Percentiles rank a stretch among this genome's conserved stretches.
Conservation (phyloP, 2,797 vertebrate species). For the Pantherophis vulpinus region DNA sequence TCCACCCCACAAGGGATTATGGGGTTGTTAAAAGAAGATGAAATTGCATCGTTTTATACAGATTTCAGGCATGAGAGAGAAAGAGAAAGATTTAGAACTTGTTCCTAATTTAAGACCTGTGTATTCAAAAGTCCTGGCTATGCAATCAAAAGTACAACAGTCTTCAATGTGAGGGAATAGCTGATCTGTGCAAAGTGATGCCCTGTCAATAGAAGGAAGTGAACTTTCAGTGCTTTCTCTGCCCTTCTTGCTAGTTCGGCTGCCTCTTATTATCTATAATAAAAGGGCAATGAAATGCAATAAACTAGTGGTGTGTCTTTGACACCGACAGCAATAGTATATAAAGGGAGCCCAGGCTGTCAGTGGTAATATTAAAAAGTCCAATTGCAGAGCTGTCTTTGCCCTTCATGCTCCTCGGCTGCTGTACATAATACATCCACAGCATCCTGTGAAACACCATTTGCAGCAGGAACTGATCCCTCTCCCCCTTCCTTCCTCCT, state of each 20-base stretch:
- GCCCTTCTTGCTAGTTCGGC: conserved; percentile 25
- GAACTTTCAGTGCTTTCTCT: conserved; percentile 13
- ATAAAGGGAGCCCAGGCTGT: conserved; percentile 17
- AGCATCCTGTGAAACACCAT: background rate
- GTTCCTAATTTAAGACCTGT: background rate
- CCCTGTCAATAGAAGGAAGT: background rate
- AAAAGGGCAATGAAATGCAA: conserved; percentile 37
- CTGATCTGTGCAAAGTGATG: conserved; percentile 5
- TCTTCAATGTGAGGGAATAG: background rate
- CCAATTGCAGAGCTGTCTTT: conserved; percentile 11
- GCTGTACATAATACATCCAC: background rate
- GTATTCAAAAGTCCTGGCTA: background rate
- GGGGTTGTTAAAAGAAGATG: no score
- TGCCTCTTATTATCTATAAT: conserved; percentile 29
- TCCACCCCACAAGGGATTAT: no score
- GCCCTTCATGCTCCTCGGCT: conserved; percentile 10
- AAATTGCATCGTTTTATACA: background rate
- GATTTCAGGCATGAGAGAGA: background rate
- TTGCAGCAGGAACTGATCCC: background rate
- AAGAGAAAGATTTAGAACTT: background rate
- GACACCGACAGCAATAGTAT: conserved; percentile 16
- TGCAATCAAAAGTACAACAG: conserved; percentile 8
- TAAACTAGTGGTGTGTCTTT: conserved; percentile 24
- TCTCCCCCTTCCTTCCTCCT: background rate
- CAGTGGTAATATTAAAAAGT: conserved; percentile 13